phyloP scores from a whole-genome alignment of 2,888 invertebrate species.

The Oasisia sp. region DNA sequence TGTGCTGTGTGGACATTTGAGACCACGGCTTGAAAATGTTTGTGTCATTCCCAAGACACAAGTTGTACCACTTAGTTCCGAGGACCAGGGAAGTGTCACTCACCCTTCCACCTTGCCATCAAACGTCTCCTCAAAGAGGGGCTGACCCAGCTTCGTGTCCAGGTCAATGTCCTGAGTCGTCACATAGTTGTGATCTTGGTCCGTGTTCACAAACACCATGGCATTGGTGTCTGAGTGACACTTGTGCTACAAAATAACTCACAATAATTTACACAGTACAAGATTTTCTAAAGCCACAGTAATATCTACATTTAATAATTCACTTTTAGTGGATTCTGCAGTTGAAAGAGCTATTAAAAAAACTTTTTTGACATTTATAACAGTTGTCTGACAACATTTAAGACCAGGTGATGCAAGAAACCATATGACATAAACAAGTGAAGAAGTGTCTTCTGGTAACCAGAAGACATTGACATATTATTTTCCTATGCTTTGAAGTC shows the following conservation, averaged over 20 bases:
- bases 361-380: neutral
- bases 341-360: neutral
- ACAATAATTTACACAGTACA: neutral
- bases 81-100: neutral
- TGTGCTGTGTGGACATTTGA: neutral
- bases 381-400: neutral
- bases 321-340: neutral
- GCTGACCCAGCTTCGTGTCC: constrained; percentile 30
- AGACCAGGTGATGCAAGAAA: too few species aligned
- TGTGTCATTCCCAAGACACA: neutral
- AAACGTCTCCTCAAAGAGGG: constrained; percentile 33
- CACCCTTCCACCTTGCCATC: constrained; percentile 24
- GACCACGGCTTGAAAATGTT: neutral
- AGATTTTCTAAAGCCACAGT: neutral
- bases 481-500: too few species aligned
- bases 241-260: constrained; percentile 51
- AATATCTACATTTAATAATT: neutral
- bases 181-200: constrained; percentile 51
- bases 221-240: constrained; percentile 63
- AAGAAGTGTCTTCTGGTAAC: too few species aligned
- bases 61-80: neutral
- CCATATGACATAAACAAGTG: too few species aligned
- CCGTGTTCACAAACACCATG: constrained; percentile 53
- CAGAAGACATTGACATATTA: too few species aligned
- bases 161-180: constrained; percentile 62